Base-by-base conservation (phyloP, 2,888 invertebrate genomes). In the Parochlus steinenii region DNA sequence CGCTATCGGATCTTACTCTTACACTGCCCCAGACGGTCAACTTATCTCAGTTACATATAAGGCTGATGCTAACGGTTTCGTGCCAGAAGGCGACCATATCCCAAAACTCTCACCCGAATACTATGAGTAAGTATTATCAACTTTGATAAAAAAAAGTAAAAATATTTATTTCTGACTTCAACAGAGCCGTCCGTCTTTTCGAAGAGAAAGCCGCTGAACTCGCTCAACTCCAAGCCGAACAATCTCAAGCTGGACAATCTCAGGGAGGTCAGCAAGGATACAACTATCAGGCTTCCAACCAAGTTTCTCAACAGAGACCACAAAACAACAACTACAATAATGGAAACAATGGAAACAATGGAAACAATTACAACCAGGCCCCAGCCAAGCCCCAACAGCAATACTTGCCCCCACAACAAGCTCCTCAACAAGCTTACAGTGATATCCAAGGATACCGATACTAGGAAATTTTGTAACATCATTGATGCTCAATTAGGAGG, bases 31-130 rank as follows among this genome's bases (percentile, higher is more conserved):
- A 45, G 65, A 71, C 49, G 71, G 71, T 26, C 63, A 66, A 45
- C 64, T 64, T 11, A 71, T 70, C 42, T 69, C 69, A 11, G 69
- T 71, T 4, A 63, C 67, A 45, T 80, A 79, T 49, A 65, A 74
- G 38, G 80, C 79, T 35, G 80, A 81, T 52, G 72, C 74, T 45
- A 76, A 74, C 49, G 81, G 81, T 38, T 82, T 78, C 57, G 69
- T 74, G 48, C 75, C 80, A 8, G 68, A 69, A 46, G 81, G 81
- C 33, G 76, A 76, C 26, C 81, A 81, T 54, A 56, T 81, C 45
- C 81, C 82, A 25, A 77, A 76, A 20, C 64, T 79, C 44, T 79
- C 80, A 20, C 71, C 30, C 8, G 36, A 36, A 22, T 36, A 26
- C 14, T 36, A 36, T 30, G 36, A 36, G 34, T 35, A 26, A 35